Conservation (phyloP, 2,888 invertebrate species). For the Parapristionchus giblindavisi region DNA sequence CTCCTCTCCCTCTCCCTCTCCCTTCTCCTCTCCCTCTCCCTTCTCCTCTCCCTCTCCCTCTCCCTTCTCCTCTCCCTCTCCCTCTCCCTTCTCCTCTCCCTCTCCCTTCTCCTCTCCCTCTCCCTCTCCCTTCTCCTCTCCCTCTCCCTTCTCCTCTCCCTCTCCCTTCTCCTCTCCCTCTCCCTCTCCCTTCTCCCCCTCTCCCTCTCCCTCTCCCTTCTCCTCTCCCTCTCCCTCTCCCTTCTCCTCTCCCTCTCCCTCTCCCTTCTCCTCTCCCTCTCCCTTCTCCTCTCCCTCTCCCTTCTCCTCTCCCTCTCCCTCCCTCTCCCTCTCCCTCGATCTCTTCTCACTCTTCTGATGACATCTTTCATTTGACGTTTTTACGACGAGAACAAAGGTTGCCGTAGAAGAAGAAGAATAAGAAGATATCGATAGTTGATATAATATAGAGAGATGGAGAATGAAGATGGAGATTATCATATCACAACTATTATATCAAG, state of each 20-base stretch:
- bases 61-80: background rate
- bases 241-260: slow-evolving; percentile 1
- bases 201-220: background rate
- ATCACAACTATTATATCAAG: background rate
- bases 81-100: background rate
- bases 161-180: background rate
- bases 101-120: background rate
- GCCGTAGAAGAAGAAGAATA: background rate
- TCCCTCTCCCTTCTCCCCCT: background rate
- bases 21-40: background rate
- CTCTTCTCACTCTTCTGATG: slow-evolving; percentile 22
- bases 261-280: background rate
- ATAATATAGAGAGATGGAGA: background rate
- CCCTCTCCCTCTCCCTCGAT: background rate
- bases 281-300: slow-evolving; percentile 1
- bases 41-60: background rate
- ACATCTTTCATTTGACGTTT: slow-evolving; percentile 31
- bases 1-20: background rate
- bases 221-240: background rate
- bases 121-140: background rate
- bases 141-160: background rate
- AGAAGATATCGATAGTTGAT: background rate
- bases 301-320: slow-evolving; percentile 1
- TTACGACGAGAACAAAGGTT: slow-evolving; percentile 35
- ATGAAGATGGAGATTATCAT: background rate